phyloP scores from a whole-genome alignment of 92 coral and sea anemone species.

The Porites evermanni region DNA sequence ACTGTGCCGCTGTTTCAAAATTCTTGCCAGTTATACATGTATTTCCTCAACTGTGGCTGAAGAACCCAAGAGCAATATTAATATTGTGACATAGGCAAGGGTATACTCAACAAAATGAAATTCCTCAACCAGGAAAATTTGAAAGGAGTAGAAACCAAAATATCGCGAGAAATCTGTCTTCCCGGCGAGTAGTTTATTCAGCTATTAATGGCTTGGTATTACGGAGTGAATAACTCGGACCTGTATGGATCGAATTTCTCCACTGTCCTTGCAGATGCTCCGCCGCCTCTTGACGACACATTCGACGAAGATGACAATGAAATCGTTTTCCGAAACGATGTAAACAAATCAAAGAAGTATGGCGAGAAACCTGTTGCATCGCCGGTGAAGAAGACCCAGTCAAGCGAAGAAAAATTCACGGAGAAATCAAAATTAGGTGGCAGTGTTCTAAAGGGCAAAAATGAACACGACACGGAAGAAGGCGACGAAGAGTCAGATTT shows the following conservation, averaged over 20 bases:
- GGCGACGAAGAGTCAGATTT: constrained; percentile 44
- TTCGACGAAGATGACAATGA: constrained; percentile 82
- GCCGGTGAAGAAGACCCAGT: constrained; percentile 11
- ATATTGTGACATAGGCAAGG: constrained; percentile 13
- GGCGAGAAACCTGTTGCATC: constrained; percentile 43
- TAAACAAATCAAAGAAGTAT: constrained; percentile 53
- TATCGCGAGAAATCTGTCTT: not conserved
- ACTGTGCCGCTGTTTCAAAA: no score
- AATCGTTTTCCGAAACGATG: constrained; percentile 77
- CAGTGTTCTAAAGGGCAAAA: not conserved
- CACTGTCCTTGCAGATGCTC: constrained; percentile 95
- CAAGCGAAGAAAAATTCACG: constrained; percentile 9
- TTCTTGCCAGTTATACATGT: not conserved
- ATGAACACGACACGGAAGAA: not conserved
- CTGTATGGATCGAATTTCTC: constrained; percentile 96
- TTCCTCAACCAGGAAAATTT: not conserved
- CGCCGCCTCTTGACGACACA: constrained; percentile 97
- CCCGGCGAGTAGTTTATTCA: constrained; percentile 47
- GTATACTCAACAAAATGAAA: not conserved
- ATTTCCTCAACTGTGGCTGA: not conserved
- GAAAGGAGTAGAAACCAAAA: not conserved
- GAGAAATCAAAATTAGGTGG: constrained; percentile 29
- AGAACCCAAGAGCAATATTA: constrained; percentile 23
- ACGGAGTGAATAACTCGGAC: constrained; percentile 84
- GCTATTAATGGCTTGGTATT: constrained; percentile 66